Evolutionary conservation across 2,797 vertebrate species (phyloP).

Genomic region (Argyrosomus regius): DNA sequence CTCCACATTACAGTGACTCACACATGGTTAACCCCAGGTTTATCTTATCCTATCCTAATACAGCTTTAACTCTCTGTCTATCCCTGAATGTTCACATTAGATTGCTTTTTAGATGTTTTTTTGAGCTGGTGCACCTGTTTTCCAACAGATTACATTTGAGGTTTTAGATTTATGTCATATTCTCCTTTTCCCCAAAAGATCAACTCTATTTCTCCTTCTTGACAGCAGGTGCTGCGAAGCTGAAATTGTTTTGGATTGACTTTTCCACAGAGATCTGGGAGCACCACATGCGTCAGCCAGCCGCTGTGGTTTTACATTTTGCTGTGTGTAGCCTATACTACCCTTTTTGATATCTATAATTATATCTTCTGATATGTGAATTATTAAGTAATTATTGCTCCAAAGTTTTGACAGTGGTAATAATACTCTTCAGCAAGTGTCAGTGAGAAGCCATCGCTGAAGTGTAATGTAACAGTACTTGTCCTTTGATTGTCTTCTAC

Average conservation of each 20-base stretch:
- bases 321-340: neutral
- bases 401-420: neutral
- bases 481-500: neutral
- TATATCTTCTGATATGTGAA: neutral
- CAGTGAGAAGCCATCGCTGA: neutral
- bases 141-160: conserved; percentile 17
- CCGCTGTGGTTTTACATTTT: neutral
- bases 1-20: conserved; percentile 23
- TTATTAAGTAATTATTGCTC: conserved; percentile 5
- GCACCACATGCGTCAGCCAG: neutral
- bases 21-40: conserved; percentile 29
- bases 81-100: conserved; percentile 29
- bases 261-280: conserved; percentile 19
- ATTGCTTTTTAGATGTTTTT: conserved; percentile 30
- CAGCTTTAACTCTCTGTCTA: conserved; percentile 12
- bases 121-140: conserved; percentile 32
- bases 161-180: conserved; percentile 11
- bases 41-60: conserved; percentile 14
- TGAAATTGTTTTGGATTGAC: conserved; percentile 12
- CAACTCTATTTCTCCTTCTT: neutral
- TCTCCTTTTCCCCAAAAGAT: conserved; percentile 1
- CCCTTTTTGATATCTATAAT: neutral
- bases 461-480: neutral
- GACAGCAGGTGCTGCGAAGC: conserved; percentile 33
- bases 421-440: neutral